Evolutionary conservation across 1,140 invertebrate genomes (phyloP), one percentile per base, ranked within the genome.

Genomic region (Cherax destructor): DNA sequence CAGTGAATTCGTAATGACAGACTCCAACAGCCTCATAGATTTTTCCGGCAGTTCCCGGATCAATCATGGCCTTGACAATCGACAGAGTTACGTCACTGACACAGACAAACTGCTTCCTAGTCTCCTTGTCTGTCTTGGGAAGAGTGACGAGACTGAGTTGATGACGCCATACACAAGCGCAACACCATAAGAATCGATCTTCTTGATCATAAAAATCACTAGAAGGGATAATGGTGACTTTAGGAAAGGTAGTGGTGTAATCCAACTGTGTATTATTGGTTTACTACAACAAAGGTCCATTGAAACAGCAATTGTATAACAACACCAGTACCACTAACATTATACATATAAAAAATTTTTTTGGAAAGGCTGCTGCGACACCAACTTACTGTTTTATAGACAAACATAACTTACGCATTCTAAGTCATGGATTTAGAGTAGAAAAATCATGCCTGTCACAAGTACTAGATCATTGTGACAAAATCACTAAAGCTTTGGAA

Each of bases 211-310:
- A 99, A 24, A 99, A 97, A 94, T 97, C 97, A 0, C 98, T 95
- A 56, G 99, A 98, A 86, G 98, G 96, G 92, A 99, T 96, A 91
- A 99, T 98, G 16, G 97, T 98, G 9, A 98, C 99, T 91, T 98
- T 96, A 3, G 99, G 99, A 95, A 99, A 99, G 94, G 99, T 98
- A 94, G 98, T 41, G 30, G 30, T 41, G 30, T 41, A 41, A 41
- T 41, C 0, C 30, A 41, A 0, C 30, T 41, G 30, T 41, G 30
- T 41, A 41, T 41, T 41, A 41, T 41, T 41, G 30, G 30, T 41
- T 41, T 41, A 41, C 0, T 2, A 41, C 30, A 41, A 41, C 30
- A 41, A 41, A 41, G 30, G 30, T 41, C 30, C 0, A 41, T 41
- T 41, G 30, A 41, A 41, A 41, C 30, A 1, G 30, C 30, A 41